Base-by-base conservation (phyloP, 2,888 invertebrate species). In the Drosophila tanythrix region DNA sequence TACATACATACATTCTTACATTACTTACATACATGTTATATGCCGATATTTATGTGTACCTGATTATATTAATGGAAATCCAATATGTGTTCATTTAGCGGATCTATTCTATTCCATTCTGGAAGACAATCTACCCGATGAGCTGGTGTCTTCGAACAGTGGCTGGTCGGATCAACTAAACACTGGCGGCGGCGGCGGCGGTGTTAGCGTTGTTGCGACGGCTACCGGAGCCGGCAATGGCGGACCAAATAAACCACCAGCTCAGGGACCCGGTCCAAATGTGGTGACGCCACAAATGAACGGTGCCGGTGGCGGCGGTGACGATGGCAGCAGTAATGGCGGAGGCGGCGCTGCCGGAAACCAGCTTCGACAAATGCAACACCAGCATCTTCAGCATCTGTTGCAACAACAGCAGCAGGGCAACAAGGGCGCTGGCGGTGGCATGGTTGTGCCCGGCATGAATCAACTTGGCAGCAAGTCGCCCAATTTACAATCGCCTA, bases 91-190 rank as follows among this genome's bases (percentile, higher is more conserved):
- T 46, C 29, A 35, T 15, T 15, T 25, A 93, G 96, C 97, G 83
- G 97, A 96, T 94, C 97, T 97, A 95, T 96, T 86, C 76, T 97
- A 46, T 25, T 46, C 46, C 25, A 46, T 97, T 94, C 95, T 98
- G 93, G 98, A 98, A 94, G 97, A 97, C 94, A 97, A 97, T 93
- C 95, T 98, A 88, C 98, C 98, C 53, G 98, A 98, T 94, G 98
- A 98, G 93, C 94, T 98, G 82, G 96, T 97, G 93, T 95, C 95
- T 63, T 95, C 96, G 68, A 95, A 95, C 82, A 95, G 96, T 85
- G 91, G 90, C 74, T 97, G 97, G 97, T 95, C 96, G 40, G 96
- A 96, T 91, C 95, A 95, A 83, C 93, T 75, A 18, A 84, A 77
- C 59, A 87, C 90, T 18, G 94, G 52, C 31, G 52, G 52, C 31